Evolutionary conservation across 2,888 invertebrate genomes (phyloP).

Genomic region (Laothoe populi): DNA sequence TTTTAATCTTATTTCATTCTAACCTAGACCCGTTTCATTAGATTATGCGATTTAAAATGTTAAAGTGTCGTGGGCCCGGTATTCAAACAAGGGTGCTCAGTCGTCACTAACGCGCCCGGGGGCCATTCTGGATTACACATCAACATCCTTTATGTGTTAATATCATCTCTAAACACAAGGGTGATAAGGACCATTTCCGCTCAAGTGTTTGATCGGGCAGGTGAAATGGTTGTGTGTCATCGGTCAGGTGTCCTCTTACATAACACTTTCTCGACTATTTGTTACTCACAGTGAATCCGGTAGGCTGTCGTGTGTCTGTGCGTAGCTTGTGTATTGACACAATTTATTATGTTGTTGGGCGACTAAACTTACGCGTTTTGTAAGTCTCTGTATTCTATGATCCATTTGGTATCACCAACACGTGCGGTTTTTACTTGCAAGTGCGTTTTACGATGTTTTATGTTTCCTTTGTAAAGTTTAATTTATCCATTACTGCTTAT

Average conservation of each 20-base stretch:
- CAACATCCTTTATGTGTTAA: slow-evolving; percentile 4
- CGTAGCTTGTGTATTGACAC: slow-evolving; percentile 33
- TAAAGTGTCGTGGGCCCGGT: slow-evolving; percentile 64
- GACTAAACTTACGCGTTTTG: slow-evolving; percentile 9
- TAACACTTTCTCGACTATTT: slow-evolving; percentile 47
- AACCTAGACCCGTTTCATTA: slow-evolving; percentile 67
- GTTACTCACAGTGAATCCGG: slow-evolving; percentile 34
- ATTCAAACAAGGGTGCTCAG: slow-evolving; percentile 65
- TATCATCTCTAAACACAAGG: slow-evolving; percentile 25
- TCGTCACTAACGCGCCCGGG: slow-evolving; percentile 57
- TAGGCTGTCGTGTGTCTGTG: slow-evolving; percentile 34
- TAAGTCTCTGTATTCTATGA: slow-evolving; percentile 6
- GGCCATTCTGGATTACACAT: slow-evolving; percentile 37
- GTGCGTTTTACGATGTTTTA: slow-evolving; percentile 12
- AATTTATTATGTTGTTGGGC: slow-evolving; percentile 35
- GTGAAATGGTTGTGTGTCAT: slow-evolving; percentile 44
- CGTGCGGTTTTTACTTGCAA: slow-evolving; percentile 16
- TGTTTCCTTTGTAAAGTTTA: slow-evolving; percentile 2
- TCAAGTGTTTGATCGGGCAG: slow-evolving; percentile 29
- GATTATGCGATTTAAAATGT: slow-evolving; percentile 77
- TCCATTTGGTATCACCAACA: slow-evolving; percentile 17
- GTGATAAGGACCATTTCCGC: slow-evolving; percentile 21
- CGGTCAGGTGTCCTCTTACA: slow-evolving; percentile 45
- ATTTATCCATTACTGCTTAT: not conserved
- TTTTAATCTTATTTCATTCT: too few relatives aligned